Base-by-base conservation (phyloP, 2,113 vertebrate species). In the Chamaetylas fuelleborni region DNA sequence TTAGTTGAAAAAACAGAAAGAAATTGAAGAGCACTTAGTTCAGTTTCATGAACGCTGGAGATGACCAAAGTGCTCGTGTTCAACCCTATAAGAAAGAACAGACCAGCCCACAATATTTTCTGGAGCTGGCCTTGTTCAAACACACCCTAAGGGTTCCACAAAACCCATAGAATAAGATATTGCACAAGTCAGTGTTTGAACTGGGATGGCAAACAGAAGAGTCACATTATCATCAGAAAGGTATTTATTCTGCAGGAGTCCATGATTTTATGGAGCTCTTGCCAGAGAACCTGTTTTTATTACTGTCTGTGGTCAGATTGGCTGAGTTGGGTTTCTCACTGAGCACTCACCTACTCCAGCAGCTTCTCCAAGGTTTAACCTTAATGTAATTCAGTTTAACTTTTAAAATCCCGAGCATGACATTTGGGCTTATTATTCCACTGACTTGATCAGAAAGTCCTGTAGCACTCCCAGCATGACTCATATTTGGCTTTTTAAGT, bases 381-480 rank as follows among this genome's bases (percentile, higher is more conserved):
- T 50, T 11, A 58, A 58, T 4, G 3, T n/a, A 11, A 47, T 33
- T 90, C 28, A 47, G 42, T 58, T 70, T 56, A 62, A 58, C 20
- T 47, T 33, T 19, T 19, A 69, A 67, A 28, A 81, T 80, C 34
- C 74, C 11, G 7, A 65, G 28, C 12, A 14, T 16, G 57, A 24
- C 6, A 5, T 50, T 85, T 28, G 43, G 48, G 25, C 4, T 87
- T 70, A 31, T 38, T 29, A 36, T 62, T 43, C 76, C 54, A 77
- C 1, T 77, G 88, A 76, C 74, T 67, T 69, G 51, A 40, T 47
- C 67, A 94, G 80, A 81, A 96, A 90, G 64, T 18, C 71, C 91
- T 87, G 14, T 40, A 65, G 88, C 76, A 69, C 12, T 40, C 28
- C 58, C 26, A 65, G 19, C 5, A 8, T 83, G 86, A 93, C 61